These are phyloP conservation scores for Pseudochromis fuscus DNA, from an alignment of 2,797 vertebrate species.

Conservation along the genomic window DNA sequence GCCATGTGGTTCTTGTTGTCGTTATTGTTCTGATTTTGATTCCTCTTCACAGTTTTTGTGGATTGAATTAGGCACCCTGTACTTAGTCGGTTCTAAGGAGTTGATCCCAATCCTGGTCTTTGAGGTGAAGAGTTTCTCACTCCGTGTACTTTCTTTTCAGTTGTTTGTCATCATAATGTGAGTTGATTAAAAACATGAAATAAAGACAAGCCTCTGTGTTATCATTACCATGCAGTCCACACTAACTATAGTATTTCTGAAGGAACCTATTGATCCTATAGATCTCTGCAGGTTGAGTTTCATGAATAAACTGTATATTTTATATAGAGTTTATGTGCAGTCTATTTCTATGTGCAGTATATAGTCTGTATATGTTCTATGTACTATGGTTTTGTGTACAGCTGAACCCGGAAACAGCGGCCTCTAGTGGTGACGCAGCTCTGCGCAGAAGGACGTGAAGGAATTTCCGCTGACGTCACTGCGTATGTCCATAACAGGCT, in stretches of 20 bases:
- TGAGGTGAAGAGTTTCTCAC: conserved; percentile 47
- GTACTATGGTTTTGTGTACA: no score
- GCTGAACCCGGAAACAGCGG: conserved; percentile 17
- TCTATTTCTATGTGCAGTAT: no score
- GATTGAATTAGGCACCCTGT: conserved; percentile 26
- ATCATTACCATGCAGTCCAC: conserved; percentile 14
- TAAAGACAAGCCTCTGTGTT: conserved; percentile 21
- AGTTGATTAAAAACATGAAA: conserved; percentile 60
- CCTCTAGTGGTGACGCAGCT: conserved; percentile 51
- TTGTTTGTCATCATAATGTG: conserved; percentile 65
- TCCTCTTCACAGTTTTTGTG: conserved; percentile 32
- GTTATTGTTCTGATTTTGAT: conserved; percentile 35
- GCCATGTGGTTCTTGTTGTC: conserved; percentile 29
- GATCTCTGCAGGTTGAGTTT: neutral
- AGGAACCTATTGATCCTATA: no score
- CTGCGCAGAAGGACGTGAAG: conserved; percentile 87
- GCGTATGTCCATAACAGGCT: conserved; percentile 88
- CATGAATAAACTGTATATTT: no score
- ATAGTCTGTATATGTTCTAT: no score
- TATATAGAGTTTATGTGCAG: no score
- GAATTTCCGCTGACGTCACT: conserved; percentile 94
- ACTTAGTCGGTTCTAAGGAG: conserved; percentile 1
- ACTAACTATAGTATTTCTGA: neutral
- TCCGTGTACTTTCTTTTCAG: conserved; percentile 65
- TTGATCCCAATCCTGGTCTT: conserved; percentile 33